These are phyloP conservation scores for Clarias laeviceps DNA, from an alignment of 2,797 vertebrate genomes.

Conservation along the genomic window DNA sequence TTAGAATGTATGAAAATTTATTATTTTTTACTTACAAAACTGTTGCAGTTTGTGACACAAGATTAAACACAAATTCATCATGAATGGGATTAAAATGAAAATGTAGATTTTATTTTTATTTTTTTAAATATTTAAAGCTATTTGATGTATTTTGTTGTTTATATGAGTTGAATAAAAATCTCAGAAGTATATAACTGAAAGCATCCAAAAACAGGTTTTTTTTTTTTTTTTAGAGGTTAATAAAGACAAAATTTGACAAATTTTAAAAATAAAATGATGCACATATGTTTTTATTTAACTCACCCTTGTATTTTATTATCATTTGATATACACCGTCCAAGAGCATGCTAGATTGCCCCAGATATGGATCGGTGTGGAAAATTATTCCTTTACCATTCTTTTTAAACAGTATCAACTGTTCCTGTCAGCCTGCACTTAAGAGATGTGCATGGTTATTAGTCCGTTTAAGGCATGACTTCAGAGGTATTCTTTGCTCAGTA, in stretches of 20 bases:
- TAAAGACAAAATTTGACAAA: neutral
- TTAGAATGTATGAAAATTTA: too few species aligned
- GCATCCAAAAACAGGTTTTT: neutral
- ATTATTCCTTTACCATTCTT: neutral
- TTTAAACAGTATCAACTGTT: slow-evolving; percentile 20
- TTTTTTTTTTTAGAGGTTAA: neutral
- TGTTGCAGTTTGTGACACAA: neutral
- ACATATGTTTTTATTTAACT: neutral
- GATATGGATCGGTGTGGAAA: neutral
- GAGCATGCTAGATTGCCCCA: neutral
- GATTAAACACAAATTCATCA: neutral
- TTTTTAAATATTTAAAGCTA: neutral
- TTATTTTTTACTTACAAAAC: too few species aligned
- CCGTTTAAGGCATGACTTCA: slow-evolving; percentile 1
- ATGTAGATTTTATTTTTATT: neutral
- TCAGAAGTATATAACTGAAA: neutral
- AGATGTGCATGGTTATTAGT: slow-evolving; percentile 20
- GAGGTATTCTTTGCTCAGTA: slow-evolving; percentile 1
- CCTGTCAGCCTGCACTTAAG: slow-evolving; percentile 19
- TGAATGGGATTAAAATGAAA: neutral
- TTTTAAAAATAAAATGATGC: neutral
- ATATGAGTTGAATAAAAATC: neutral
- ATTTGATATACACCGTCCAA: neutral
- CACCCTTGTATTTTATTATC: neutral
- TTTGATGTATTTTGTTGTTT: neutral